phyloP scores from a whole-genome alignment of 1,140 invertebrate genomes.

The Caenorhabditis elegans region WBcel235 BX284606.5:11496001-11496500 shows the following conservation, averaged over 20 bases:
- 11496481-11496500: slow-evolving; percentile 52
- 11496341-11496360: slow-evolving; percentile 38
- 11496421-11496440: slow-evolving; percentile 33
- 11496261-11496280: slow-evolving; percentile 51
- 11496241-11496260: slow-evolving; percentile 48
- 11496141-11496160: slow-evolving; percentile 49
- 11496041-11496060: no score
- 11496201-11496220: slow-evolving; percentile 49
- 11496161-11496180: slow-evolving; percentile 52
- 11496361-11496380: slow-evolving; percentile 51
- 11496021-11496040: no score
- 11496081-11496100: no score
- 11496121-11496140: slow-evolving; percentile 48
- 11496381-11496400: slow-evolving; percentile 41
- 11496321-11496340: slow-evolving; percentile 49
- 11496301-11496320: slow-evolving; percentile 40
- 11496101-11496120: slow-evolving; percentile 37
- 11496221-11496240: slow-evolving; percentile 52
- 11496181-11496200: slow-evolving; percentile 44
- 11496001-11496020: slow-evolving; percentile 30
- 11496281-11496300: slow-evolving; percentile 19
- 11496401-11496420: slow-evolving; percentile 46
- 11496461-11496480: slow-evolving; percentile 45
- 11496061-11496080: no score
- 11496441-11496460: slow-evolving; percentile 48